A percentile compares a stretch with the other conserved stretches of the same genome.
Conservation (phyloP, 2,888 invertebrate genomes). For the Pachliopta kotzebuea region DNA sequence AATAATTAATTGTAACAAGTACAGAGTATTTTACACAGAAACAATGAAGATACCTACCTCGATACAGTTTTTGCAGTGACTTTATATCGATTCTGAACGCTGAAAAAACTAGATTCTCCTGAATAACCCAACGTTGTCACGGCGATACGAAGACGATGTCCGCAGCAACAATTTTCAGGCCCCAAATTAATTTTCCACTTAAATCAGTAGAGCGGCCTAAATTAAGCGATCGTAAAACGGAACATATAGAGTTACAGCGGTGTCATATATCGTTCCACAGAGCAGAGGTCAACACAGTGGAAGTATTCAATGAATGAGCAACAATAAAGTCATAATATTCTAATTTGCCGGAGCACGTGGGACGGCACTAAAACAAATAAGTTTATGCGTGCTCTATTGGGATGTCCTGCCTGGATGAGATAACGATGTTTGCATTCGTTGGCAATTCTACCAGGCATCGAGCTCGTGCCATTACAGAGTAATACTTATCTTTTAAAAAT, state of each 20-base stretch:
- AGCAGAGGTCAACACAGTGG: slow-evolving; percentile 45
- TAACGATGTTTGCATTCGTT: slow-evolving; percentile 31
- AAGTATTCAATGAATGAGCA: slow-evolving; percentile 57
- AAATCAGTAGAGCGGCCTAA: slow-evolving; percentile 15
- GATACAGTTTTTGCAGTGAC: no score
- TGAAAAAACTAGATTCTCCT: no score
- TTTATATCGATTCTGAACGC: no score
- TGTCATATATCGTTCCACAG: slow-evolving; percentile 36
- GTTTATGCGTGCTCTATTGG: slow-evolving; percentile 74
- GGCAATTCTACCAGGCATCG: slow-evolving; percentile 19
- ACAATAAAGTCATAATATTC: slow-evolving; percentile 70
- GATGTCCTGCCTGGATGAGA: slow-evolving; percentile 63
- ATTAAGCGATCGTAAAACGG: slow-evolving; percentile 32
- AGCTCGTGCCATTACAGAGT: slow-evolving; percentile 18
- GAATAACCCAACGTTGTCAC: no score
- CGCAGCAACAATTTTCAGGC: slow-evolving; percentile 11
- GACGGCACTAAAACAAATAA: slow-evolving; percentile 76
- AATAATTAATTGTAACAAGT: neutral
- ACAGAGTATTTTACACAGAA: neutral
- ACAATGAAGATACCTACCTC: no score
- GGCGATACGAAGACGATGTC: no score
- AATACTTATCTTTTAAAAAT: slow-evolving; percentile 1
- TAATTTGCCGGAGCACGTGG: slow-evolving; percentile 62
- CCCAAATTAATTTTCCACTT: slow-evolving; percentile 25
- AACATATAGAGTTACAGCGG: slow-evolving; percentile 34